Base-by-base conservation (phyloP, 2,888 invertebrate species). In the Slavum lentiscoides region DNA sequence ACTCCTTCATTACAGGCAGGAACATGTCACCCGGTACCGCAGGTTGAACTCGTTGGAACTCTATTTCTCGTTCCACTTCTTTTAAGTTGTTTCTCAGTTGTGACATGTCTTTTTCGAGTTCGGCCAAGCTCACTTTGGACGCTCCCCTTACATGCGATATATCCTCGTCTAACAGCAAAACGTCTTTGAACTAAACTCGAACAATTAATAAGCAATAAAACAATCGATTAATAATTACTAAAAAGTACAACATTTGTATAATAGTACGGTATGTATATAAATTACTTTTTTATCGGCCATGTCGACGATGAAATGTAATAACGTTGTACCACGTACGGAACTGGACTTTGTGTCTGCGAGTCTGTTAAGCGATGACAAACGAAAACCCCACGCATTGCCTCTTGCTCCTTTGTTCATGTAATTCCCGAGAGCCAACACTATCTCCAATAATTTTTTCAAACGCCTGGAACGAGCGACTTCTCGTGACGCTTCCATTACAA, bases 291-390 rank as follows among this genome's bases (percentile, higher is more conserved):
- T 82, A 73, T 83, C 82, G 37, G 82, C 82, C 19, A 82, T 82
- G 76, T 83, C 83, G 23, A 94, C 93, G 74, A 97, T 90, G 86
- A 96, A 97, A 87, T 98, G 97, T 73, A 97, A 88, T 43, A 98
- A 89, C 0, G 97, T 97, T 49, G 96, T 94, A 85, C 95, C 95
- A 84, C 95, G 92, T 74, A 93, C 90, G 62, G 93, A 92, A 84
- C 95, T 96, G 0, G 97, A 96, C 88, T 97, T 97, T 59, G 97
- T 97, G 87, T 97, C 97, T n/a, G 93, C 93, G 84, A 97, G 88
- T 85, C 96, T 92, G 88, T 95, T 95, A 76, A 97, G 89, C 23
- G 96, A 96, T 17, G 93, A 91, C 84, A 97, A 88, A 59, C 94
- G 90, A 88, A 97, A 97, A 0, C 97, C 97, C 4, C 92, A 92